Base-by-base conservation (phyloP, 1,140 invertebrate species). In the Brachionus koreanus region DNA sequence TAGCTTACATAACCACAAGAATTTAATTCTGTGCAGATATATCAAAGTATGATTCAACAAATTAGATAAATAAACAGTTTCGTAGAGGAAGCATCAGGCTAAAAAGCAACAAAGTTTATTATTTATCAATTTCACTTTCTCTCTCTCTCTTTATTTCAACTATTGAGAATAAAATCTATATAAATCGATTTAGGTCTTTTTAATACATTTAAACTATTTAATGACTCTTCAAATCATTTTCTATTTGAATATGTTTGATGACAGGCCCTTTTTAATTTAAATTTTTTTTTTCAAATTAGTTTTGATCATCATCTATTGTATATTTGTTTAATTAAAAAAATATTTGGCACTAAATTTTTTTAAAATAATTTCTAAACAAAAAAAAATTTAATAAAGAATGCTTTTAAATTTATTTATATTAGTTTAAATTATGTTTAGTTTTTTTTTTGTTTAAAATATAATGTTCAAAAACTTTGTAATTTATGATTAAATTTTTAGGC, bases 1-100 rank as follows among this genome's bases (percentile, higher is more conserved):
- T 65, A 33, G 25, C 29, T 65, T 65, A 33, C n/a, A 33, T 37
- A 13, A 65, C 63, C 63, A 65, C 29, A 19, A 65, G 29, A 25
- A 23, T 65, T 65, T 33, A 13, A 33, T 19, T 57, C 19, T 57
- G n/a, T 23, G 49, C 49, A 23, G 9, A 65, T 33, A 65, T 33
- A n/a, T 65, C n/a, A 33, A 33, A 33, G 25, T 12, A 65, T 65
- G 63, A 33, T 65, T 33, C 25, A 65, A 37, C 25, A 65, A 3
- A 65, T 65, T n/a, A 65, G 63, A 65, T 65, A 65, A 65, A 65
- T 65, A 65, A 65, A 65, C 63, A 65, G 25, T 37, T 65, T 33
- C 9, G 33, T 33, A 13, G 25, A 33, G 25, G 63, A 65, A 65
- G 4, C 12, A 65, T 33, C 5, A 23, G 9, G 25, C 19, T 25